Conservation (phyloP, 2,797 vertebrate species). For the Gallirallus australis region DNA sequence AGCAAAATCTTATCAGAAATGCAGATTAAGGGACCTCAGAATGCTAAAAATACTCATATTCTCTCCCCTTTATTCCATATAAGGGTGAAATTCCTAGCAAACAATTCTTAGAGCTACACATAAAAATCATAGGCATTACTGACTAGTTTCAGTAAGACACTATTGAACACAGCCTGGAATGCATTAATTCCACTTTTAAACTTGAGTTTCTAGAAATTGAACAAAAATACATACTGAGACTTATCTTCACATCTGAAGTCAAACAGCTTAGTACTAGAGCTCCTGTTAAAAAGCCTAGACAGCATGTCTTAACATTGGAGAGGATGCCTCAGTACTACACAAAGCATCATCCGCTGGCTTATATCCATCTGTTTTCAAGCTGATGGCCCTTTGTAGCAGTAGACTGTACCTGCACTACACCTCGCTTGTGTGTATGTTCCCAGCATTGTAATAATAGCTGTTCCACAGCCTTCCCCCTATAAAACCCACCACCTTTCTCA, state of each 20-base stretch:
- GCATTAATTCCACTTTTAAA: not conserved
- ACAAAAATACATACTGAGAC: not conserved
- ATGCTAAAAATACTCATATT: not conserved
- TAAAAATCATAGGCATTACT: not conserved
- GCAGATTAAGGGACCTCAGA: not conserved
- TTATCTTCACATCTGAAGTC: not conserved
- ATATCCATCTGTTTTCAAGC: not conserved
- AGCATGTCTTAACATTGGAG: not conserved
- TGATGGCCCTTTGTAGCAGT: not conserved
- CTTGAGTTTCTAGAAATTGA: not conserved
- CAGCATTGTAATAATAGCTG: not conserved
- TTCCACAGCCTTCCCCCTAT: not conserved
- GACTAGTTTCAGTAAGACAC: not conserved
- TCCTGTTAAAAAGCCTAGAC: not conserved
- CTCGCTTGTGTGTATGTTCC: not conserved
- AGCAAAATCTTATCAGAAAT: not conserved
- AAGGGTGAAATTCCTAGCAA: not conserved
- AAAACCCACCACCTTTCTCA: not conserved
- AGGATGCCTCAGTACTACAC: not conserved
- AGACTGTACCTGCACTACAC: rapidly evolving
- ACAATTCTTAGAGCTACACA: not conserved
- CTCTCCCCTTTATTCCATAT: not conserved
- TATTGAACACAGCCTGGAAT: not conserved
- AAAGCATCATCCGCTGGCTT: not conserved
- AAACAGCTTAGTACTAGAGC: not conserved